Percentiles rank a stretch among this genome's conserved stretches.
phyloP scores from a whole-genome alignment of 2,113 vertebrate species.

The Dipodomys ordii region DNA sequence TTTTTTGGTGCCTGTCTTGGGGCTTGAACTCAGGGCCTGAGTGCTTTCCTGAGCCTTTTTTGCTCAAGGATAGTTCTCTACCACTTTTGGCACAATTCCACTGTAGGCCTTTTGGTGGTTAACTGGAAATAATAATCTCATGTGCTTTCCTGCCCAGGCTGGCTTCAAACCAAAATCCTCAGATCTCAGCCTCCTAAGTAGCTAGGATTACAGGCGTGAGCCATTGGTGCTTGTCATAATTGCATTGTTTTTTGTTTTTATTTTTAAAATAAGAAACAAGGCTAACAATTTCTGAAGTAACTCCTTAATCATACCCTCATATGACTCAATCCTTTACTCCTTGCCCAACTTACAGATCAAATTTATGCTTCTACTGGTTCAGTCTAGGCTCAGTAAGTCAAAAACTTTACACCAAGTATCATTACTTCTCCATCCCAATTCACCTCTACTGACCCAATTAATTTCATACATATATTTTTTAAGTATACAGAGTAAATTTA shows the following conservation, averaged over 20 bases:
- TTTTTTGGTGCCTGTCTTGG: too few relatives aligned
- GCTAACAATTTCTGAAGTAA: constrained; percentile 57
- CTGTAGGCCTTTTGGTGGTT: too few relatives aligned
- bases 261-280: constrained; percentile 30
- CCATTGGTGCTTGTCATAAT: background rate
- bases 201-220: background rate
- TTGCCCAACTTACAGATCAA: constrained; percentile 9
- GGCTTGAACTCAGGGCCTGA: too few relatives aligned
- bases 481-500: too few relatives aligned
- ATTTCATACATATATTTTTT: background rate
- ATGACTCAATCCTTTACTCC: constrained; percentile 17
- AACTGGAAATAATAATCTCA: too few relatives aligned
- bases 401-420: background rate
- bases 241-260: background rate
- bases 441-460: constrained; percentile 33
- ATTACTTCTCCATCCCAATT: constrained; percentile 11
- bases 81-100: too few relatives aligned
- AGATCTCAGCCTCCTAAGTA: background rate
- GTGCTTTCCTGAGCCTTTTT: too few relatives aligned
- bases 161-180: background rate
- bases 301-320: background rate
- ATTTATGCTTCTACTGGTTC: constrained; percentile 44
- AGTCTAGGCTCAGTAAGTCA: background rate
- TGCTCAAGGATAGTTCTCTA: too few relatives aligned
- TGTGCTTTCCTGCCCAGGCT: too few relatives aligned